phyloP scores from a whole-genome alignment of 2,888 invertebrate genomes.

The Escarpia spicata region DNA sequence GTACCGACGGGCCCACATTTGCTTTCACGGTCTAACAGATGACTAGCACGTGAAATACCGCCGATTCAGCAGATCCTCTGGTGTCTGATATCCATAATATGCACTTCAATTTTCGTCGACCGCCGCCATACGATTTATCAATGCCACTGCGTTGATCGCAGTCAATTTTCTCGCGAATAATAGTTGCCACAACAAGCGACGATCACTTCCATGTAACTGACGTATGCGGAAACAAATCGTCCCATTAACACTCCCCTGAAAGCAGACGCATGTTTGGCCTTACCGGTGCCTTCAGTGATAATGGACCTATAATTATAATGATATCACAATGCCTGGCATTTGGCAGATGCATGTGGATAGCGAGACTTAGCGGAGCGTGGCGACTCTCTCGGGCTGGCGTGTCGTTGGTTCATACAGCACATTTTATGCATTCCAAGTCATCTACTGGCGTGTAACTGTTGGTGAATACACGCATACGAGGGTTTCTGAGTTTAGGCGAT shows the following conservation, averaged over 20 bases:
- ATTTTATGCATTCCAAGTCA: background rate
- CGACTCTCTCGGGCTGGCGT: background rate
- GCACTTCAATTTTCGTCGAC: background rate
- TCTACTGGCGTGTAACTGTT: background rate
- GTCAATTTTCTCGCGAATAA: background rate
- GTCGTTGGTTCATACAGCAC: background rate
- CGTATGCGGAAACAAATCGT: constrained; percentile 5
- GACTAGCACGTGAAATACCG: background rate
- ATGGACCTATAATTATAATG: background rate
- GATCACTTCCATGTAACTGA: background rate
- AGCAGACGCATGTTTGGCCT: background rate
- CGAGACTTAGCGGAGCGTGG: background rate
- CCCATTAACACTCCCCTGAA: background rate
- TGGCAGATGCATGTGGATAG: background rate
- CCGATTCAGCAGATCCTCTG: background rate
- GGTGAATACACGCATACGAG: background rate
- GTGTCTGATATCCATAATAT: constrained; percentile 12
- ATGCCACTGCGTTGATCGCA: background rate
- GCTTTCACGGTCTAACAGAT: background rate
- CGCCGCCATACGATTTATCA: background rate
- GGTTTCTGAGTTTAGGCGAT: background rate
- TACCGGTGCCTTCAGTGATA: background rate
- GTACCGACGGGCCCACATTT: background rate
- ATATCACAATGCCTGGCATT: background rate
- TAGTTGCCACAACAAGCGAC: constrained; percentile 6